Base-by-base conservation (phyloP, 2,113 vertebrate genomes). In the Empidonax alnorum region DNA sequence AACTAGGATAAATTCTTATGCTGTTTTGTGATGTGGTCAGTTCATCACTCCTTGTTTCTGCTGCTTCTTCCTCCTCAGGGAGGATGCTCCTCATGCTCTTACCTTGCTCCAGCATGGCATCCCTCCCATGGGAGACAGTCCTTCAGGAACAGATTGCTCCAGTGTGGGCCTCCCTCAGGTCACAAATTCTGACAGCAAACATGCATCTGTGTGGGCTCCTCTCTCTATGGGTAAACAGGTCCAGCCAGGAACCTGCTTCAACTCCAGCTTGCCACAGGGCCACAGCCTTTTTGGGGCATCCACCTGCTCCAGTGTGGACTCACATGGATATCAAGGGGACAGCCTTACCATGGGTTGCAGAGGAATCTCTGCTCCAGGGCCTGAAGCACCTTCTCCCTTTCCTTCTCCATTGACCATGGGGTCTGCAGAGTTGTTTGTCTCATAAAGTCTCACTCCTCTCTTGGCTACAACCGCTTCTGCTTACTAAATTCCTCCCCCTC, bases 341-440 rank as follows among this genome's bases (percentile, higher is more conserved):
- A 73, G 12, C 17, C 44, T 58, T 37, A 37, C 37, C 14, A 23
- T 12, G 18, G 18, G 18, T 14, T 65, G 35, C 61, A 58, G 68
- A 37, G 19, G 18, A 49, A 16, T 37, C 31, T 73, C 25, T 44
- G 10, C 28, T 44, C 37, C 13, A 10, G 31, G 0, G 0, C 27
- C 22, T 33, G 23, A 2, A 89, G 6, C 15, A 46, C 12, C 19
- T 59, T 15, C 22, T 59, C 56, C 14, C 0, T 0, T 33, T 58
- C 31, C 17, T 62, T 49, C 14, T 73, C 17, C 13, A 22, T 19
- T 50, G 22, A n/a, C 33, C 18, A 28, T 50, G 12, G 47, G 17
- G 18, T 28, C 52, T 81, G 44, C 27, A 17, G 63, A 67, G 23
- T 11, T 74, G 4, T 73, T 73, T 30, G 16, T 35, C 66, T 49